Conservation (phyloP, 2,113 vertebrate species). For the Barbus barbus region DNA sequence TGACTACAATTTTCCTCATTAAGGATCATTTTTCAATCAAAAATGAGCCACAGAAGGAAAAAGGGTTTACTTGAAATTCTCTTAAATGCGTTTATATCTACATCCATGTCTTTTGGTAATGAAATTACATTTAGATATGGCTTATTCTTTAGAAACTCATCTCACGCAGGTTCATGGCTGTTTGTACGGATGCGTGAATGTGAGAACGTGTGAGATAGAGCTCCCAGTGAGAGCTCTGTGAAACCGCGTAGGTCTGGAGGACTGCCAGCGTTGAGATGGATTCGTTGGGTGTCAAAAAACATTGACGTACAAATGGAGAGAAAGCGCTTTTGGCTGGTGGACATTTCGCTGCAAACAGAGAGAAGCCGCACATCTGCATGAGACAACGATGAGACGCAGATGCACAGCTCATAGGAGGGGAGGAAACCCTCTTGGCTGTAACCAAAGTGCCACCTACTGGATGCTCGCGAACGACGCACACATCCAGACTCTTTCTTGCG, state of each 20-base stretch:
- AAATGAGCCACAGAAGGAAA: too few relatives aligned
- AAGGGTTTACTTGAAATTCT: too few relatives aligned
- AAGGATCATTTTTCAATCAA: too few relatives aligned
- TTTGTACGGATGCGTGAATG: not conserved
- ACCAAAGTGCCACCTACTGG: slow-evolving; percentile 82
- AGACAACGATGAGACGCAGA: slow-evolving; percentile 32
- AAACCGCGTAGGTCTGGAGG: slow-evolving; percentile 40
- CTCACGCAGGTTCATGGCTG: slow-evolving; percentile 1
- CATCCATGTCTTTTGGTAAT: not conserved
- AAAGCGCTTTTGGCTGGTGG: slow-evolving; percentile 40
- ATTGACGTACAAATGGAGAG: slow-evolving; percentile 49
- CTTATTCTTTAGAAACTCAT: not conserved
- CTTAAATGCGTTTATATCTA: not conserved
- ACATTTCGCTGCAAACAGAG: slow-evolving; percentile 31
- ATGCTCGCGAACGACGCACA: slow-evolving; percentile 46
- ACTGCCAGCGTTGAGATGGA: slow-evolving; percentile 52
- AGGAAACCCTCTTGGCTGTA: slow-evolving; percentile 60
- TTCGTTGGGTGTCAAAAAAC: slow-evolving; percentile 54
- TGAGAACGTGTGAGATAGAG: not conserved
- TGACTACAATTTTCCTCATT: not conserved
- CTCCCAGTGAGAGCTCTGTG: slow-evolving; percentile 19
- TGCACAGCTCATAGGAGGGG: not conserved
- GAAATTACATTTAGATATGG: not conserved
- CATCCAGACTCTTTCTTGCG: slow-evolving; percentile 53
- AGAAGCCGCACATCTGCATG: slow-evolving; percentile 50